These are phyloP conservation scores for Lasiurus borealis DNA, from an alignment of 2,113 vertebrate genomes.

Conservation along the genomic window DNA sequence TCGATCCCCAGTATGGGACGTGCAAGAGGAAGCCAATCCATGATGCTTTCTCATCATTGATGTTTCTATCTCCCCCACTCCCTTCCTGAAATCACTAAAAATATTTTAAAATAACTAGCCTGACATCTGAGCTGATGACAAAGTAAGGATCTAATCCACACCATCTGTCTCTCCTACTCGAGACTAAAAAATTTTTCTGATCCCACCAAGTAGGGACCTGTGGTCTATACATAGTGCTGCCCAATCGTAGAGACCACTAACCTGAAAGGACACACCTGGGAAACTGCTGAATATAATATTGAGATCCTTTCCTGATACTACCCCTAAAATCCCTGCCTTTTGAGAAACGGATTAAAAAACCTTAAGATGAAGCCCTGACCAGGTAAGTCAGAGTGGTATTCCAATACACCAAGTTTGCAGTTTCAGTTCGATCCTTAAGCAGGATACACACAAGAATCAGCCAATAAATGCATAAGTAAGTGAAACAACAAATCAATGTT, in stretches of 20 bases:
- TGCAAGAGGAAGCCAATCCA: too few relatives aligned
- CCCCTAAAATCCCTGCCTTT: background rate
- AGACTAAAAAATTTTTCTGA: slow-evolving; percentile 17
- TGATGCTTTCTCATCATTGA: too few relatives aligned
- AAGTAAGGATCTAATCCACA: background rate
- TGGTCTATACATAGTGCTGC: background rate
- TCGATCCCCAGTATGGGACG: too few relatives aligned
- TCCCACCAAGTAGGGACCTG: background rate
- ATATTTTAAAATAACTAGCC: background rate
- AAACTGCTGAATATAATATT: background rate
- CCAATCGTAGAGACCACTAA: background rate
- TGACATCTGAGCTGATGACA: background rate
- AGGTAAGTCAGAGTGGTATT: too few relatives aligned
- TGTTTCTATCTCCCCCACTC: too few relatives aligned
- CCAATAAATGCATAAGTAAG: too few relatives aligned
- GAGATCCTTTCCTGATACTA: background rate
- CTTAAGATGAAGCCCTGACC: too few relatives aligned
- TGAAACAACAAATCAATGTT: too few relatives aligned
- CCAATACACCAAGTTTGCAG: too few relatives aligned
- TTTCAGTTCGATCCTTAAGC: too few relatives aligned
- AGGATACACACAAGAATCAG: too few relatives aligned
- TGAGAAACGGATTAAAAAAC: background rate
- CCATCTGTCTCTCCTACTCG: background rate
- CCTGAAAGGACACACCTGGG: background rate
- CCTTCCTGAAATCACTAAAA: too few relatives aligned